Conservation (phyloP, 2,113 vertebrate species). For the Scartelaos histophorus region DNA sequence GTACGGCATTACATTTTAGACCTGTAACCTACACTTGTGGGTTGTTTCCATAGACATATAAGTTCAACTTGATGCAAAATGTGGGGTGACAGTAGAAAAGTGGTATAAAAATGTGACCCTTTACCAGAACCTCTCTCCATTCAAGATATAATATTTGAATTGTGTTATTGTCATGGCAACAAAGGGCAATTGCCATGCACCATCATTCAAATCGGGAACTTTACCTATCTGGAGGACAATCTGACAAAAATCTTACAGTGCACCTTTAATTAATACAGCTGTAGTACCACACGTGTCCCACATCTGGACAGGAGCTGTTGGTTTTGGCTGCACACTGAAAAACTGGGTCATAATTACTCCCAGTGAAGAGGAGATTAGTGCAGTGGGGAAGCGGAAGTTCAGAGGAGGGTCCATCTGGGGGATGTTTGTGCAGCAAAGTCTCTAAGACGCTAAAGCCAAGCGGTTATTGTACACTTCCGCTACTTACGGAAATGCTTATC, state of each 20-base stretch:
- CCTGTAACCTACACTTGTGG: neutral
- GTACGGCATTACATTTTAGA: too few species aligned
- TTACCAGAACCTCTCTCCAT: too few species aligned
- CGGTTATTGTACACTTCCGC: conserved; percentile 37
- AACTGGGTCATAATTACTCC: conserved; percentile 51
- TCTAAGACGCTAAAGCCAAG: conserved; percentile 9
- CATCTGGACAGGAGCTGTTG: conserved; percentile 62
- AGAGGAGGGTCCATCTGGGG: conserved; percentile 40
- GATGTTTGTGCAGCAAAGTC: conserved; percentile 35
- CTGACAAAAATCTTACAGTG: neutral
- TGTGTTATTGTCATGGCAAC: too few species aligned
- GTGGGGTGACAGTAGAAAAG: too few species aligned
- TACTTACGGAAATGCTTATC: conserved; percentile 17
- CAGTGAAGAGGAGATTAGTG: conserved; percentile 61
- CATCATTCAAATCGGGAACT: too few species aligned
- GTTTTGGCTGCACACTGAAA: conserved; percentile 61
- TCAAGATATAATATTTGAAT: too few species aligned
- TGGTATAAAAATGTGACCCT: too few species aligned
- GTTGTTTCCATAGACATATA: neutral
- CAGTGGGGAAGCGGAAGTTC: conserved; percentile 46
- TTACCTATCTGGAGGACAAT: too few species aligned
- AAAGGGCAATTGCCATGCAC: too few species aligned
- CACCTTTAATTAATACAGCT: neutral
- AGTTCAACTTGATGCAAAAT: too few species aligned
- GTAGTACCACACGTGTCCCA: conserved; percentile 5